Evolutionary conservation across 2,888 invertebrate genomes (phyloP), one percentile per base, ranked within the genome.

Genomic region (Scrobipalpa costella): DNA sequence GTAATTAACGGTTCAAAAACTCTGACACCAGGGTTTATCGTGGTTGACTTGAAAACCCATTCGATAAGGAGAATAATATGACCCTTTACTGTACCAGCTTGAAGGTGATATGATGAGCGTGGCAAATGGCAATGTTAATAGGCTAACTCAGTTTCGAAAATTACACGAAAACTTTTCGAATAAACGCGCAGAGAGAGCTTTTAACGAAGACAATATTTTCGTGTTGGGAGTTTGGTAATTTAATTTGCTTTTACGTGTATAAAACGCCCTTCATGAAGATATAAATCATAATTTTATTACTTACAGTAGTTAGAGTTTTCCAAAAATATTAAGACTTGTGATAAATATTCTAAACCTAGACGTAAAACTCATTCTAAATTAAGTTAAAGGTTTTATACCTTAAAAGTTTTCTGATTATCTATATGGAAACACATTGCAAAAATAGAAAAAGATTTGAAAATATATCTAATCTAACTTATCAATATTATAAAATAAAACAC

Each of bases 191-290:
- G 85, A 86, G 85, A 80, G 74, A 70, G 64, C 69, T 75, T 82
- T 83, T 88, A 86, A 88, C 87, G 88, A 89, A 89, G 86, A 88
- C 85, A 86, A 87, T 88, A 88, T 87, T 88, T 85, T 81, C 81
- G 75, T 77, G 80, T 76, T 74, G 69, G 69, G 83, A 88, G 81
- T 88, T 83, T 69, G 67, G 75, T 88, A 85, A 88, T 88, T 86
- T 86, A 88, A 85, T 87, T 79, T 79, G 74, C 15, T 52, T 50
- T 33, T 15, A 34, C 17, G 21, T 60, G 33, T 17, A 59, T 59
- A 59, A 38, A 59, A 58, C 17, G 40, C 40, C 21, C 34, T 57
- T 57, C 21, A 21, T 40, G 11, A 40, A 21, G 33, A 17, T 36
- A 27, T 13, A 34, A 27, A 27, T 19, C 19, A 15, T 17, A 15